These are phyloP conservation scores for Origma solitaria DNA, from an alignment of 2,113 vertebrate species.

Conservation along the genomic window DNA sequence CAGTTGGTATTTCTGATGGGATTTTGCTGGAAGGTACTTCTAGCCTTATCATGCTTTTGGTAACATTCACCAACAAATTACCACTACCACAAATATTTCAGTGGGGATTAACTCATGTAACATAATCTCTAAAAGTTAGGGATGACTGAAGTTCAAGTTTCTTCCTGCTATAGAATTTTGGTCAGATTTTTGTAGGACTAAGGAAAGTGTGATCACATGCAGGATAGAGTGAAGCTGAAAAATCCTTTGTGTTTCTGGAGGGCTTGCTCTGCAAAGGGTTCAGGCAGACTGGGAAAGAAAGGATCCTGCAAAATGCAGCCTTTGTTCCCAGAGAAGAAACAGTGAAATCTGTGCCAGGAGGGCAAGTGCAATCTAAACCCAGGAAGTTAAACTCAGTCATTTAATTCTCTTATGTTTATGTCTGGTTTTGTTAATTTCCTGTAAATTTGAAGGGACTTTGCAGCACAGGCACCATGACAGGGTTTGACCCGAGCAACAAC, in stretches of 20 bases:
- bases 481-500: background rate
- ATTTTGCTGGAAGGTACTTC: background rate
- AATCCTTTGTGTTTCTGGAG: background rate
- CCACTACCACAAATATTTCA: background rate
- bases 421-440: constrained; percentile 45
- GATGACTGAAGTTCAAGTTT: background rate
- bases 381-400: constrained; percentile 20
- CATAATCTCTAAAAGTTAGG: background rate
- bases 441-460: constrained; percentile 11
- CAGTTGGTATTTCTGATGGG: background rate
- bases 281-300: background rate
- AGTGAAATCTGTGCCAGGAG: background rate
- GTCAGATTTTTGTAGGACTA: background rate
- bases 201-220: background rate
- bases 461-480: background rate
- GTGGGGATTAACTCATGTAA: background rate
- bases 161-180: background rate
- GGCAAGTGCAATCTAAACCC: background rate
- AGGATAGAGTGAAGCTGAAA: background rate
- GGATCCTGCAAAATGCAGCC: background rate
- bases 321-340: background rate
- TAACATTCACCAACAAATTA: background rate
- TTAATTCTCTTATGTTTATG: constrained; percentile 47
- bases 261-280: background rate
- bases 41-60: background rate